Evolutionary conservation across 1,140 invertebrate species (phyloP), one percentile per base, ranked within the genome.

Genomic region (Drosophila kikkawai): DNA sequence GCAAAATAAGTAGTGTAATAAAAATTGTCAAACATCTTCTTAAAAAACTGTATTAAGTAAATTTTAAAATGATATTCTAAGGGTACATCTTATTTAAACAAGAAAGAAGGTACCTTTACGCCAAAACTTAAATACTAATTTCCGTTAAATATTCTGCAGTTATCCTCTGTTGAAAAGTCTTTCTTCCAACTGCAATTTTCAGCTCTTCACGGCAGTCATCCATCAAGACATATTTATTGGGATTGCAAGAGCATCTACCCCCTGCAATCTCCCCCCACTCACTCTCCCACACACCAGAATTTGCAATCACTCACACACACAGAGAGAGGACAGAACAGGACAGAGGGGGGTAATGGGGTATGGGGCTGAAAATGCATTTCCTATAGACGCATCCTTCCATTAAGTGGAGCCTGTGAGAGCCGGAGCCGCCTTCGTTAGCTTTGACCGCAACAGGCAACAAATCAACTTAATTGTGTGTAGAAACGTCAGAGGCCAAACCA

Each of bases 391-490:
- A 78, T 80, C 64, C 79, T 80, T 58, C 47, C 68, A 74, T 74
- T 74, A 73, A 60, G 53, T 48, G 67, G 42, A 73, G 44, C 68
- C 51, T 34, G 26, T 34, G 32, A 45, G 51, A 50, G 37, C 76
- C 34, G 48, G 68, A 73, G 80, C 75, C 63, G 71, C 60, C 81
- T 82, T 82, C 80, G 80, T 82, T 82, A 71, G 80, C 71, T 83
- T 83, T 83, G 80, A 84, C 81, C 81, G 73, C 81, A 83, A 79
- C 75, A 78, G 66, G 81, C 81, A 83, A 83, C 81, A 83, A 83
- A 84, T 83, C 81, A 83, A 83, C 70, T 83, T 83, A 83, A 83
- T 83, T 84, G 80, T 84, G 58, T 80, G 61, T 79, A 56, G 79
- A 65, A 76, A 76, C 66, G 61, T 75, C 75, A 80, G 80, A 64